A percentile compares a stretch with the other conserved stretches of the same genome.
Evolutionary conservation across 2,888 invertebrate species (phyloP).

Genomic region (Dicyrtomina minuta): DNA sequence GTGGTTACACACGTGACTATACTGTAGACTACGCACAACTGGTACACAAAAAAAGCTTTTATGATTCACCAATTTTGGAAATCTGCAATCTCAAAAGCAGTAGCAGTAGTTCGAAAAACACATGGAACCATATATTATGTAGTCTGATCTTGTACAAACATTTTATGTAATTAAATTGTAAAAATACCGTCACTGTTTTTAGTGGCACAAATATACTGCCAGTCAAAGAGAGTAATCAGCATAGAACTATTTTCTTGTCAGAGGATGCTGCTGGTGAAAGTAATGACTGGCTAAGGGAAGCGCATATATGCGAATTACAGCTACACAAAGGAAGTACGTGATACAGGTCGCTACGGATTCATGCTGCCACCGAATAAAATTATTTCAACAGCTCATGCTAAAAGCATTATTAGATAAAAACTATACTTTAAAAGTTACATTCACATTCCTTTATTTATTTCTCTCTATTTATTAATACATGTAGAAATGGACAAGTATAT

Average conservation of each 20-base stretch:
- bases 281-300: slow-evolving; percentile 54
- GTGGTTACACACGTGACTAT: slow-evolving; percentile 10
- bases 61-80: too few relatives aligned
- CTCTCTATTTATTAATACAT: too few relatives aligned
- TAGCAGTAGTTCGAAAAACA: neutral
- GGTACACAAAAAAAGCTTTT: too few relatives aligned
- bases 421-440: too few relatives aligned
- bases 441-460: too few relatives aligned
- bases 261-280: slow-evolving; percentile 47
- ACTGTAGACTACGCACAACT: slow-evolving; percentile 8
- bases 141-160: slow-evolving; percentile 17
- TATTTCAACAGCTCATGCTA: slow-evolving; percentile 5
- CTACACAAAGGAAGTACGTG: slow-evolving; percentile 71
- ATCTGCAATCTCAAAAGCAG: slow-evolving; percentile 4
- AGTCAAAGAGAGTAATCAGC: too few relatives aligned
- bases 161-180: too few relatives aligned
- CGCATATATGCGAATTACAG: slow-evolving; percentile 41
- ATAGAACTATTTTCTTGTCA: slow-evolving; percentile 29
- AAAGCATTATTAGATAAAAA: too few relatives aligned
- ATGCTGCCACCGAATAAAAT: slow-evolving; percentile 5
- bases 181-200: too few relatives aligned
- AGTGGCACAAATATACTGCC: too few relatives aligned
- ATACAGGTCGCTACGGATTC: slow-evolving; percentile 65
- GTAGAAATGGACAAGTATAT: too few relatives aligned
- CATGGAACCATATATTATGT: slow-evolving; percentile 26